phyloP scores from a whole-genome alignment of 2,888 invertebrate genomes.

The Thysanoteuthis rhombus region DNA sequence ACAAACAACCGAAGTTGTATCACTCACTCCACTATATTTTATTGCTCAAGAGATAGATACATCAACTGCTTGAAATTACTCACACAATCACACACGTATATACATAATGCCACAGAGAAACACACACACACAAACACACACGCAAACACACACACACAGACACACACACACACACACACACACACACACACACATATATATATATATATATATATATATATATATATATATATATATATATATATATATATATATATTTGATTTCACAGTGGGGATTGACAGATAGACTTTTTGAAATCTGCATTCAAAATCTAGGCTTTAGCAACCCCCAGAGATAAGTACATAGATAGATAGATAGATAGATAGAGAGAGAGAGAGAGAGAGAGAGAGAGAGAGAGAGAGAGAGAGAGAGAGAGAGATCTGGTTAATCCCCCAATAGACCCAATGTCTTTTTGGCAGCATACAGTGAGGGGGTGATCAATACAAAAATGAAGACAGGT shows the following conservation, averaged over 20 bases:
- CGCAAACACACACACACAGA: neutral
- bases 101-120: neutral
- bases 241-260: neutral
- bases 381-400: neutral
- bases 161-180: neutral
- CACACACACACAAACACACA: neutral
- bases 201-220: neutral
- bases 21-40: no score
- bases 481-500: neutral
- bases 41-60: no score
- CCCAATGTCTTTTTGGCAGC: no score
- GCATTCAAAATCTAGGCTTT: no score
- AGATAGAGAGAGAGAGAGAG: neutral
- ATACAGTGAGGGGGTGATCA: neutral
- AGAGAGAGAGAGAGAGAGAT: no score
- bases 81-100: neutral
- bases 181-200: neutral
- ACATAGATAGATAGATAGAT: neutral
- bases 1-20: no score
- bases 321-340: neutral
- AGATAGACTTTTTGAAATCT: no score
- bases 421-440: no score
- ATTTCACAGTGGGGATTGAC: no score
- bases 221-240: neutral
- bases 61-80: no score